Base-by-base conservation (phyloP, 2,888 invertebrate genomes). In the Scrobipalpa costella region DNA sequence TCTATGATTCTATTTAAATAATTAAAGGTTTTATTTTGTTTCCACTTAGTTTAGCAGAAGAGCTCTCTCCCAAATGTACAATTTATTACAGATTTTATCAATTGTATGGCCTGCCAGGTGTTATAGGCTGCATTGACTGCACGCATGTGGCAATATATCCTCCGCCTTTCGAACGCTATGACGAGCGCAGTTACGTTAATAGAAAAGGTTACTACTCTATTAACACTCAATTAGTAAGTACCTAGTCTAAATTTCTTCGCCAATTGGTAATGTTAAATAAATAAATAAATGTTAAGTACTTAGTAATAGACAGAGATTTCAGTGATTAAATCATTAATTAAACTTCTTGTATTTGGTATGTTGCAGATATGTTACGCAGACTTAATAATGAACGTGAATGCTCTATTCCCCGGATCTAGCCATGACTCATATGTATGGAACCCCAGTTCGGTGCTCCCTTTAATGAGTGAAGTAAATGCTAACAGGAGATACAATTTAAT, bases 121-220 rank as follows among this genome's bases (percentile, higher is more conserved):
- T 60, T 33, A 21, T 63, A 5, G 65, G 65, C 6, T 33, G 57
- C n/a, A 63, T 65, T 57, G 65, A 65, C 61, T 65, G 65, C 52
- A 65, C 65, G 5, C 63, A 65, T 50, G 57, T 65, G 15, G 63
- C 63, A 0, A 65, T 65, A 13, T 21, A 49, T 17, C 61, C 63
- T 52, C 65, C 63, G 27, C 61, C 63, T 13, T 34, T 17, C 33
- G 40, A 57, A 3, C 17, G 38, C n/a, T 65, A 63, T 58, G 57
- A 65, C 15, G 65, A 63, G 40, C 7, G 15, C 8, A 55, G 33
- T 34, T 65, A 65, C 61, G 63, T 63, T 1, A 64, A 64, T 59
- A 62, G 64, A n/a, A 64, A 62, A 44, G 62, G 62, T 3, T 63
- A 63, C 47, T 38, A 63, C 27, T 63, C 63, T 11, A 63, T 63